These are phyloP conservation scores for Dunckerocampus dactyliophorus DNA, from an alignment of 2,113 vertebrate genomes.

Conservation along the genomic window DNA sequence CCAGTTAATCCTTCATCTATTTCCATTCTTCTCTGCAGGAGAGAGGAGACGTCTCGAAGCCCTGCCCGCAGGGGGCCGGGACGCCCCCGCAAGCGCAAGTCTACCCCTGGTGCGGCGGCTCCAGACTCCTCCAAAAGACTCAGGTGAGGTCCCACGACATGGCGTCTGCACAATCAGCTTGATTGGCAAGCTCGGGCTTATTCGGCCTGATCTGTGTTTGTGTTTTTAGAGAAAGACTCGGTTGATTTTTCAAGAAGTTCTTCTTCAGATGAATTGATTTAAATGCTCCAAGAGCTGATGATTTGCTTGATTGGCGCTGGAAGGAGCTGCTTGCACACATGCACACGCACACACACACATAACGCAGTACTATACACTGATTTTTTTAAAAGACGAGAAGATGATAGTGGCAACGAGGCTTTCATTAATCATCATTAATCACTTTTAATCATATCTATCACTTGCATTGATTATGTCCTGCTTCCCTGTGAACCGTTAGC, in stretches of 20 bases:
- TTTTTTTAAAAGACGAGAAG: constrained; percentile 55
- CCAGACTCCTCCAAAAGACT: constrained; percentile 78
- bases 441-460: constrained; percentile 79
- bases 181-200: constrained; percentile 64
- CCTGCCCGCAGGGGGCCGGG: constrained; percentile 90
- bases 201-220: constrained; percentile 70
- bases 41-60: constrained; percentile 87
- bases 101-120: constrained; percentile 60
- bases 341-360: constrained; percentile 5
- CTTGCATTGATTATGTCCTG: constrained; percentile 75
- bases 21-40: constrained; percentile 69
- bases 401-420: constrained; percentile 55
- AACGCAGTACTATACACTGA: background rate
- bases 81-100: constrained; percentile 89
- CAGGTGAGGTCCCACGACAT: constrained; percentile 76
- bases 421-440: constrained; percentile 76
- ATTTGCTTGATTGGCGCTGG: constrained; percentile 68
- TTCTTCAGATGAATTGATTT: constrained; percentile 67
- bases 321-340: constrained; percentile 28
- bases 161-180: constrained; percentile 62
- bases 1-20: constrained; percentile 45
- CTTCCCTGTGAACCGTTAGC: constrained; percentile 58
- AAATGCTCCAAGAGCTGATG: constrained; percentile 63
- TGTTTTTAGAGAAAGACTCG: constrained; percentile 63
- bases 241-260: constrained; percentile 69